A percentile compares a stretch with the other conserved stretches of the same genome.
Conservation (phyloP, 1,140 invertebrate species). For the Drosophila malerkotliana region DNA sequence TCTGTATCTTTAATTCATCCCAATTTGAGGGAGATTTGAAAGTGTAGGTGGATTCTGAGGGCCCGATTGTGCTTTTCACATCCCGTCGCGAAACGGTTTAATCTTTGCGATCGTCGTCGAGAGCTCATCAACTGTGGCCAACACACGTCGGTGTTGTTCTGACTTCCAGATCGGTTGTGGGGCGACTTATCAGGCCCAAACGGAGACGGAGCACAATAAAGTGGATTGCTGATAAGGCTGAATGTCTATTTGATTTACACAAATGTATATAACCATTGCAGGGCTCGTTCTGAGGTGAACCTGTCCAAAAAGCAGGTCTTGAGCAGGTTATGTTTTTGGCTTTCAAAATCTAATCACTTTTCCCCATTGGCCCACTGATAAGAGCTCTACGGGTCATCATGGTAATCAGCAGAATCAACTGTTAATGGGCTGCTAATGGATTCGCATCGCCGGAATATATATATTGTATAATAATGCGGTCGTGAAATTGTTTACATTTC, state of each 20-base stretch:
- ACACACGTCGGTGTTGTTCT: conserved; percentile 56
- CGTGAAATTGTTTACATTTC: conserved; percentile 42
- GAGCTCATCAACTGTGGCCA: conserved; percentile 62
- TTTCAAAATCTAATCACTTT: conserved; percentile 37
- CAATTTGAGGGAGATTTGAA: conserved; percentile 44
- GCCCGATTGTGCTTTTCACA: conserved; percentile 44
- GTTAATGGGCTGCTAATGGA: conserved; percentile 19
- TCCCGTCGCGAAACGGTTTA: conserved; percentile 41
- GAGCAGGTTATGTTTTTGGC: conserved; percentile 36
- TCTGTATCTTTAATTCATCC: conserved; percentile 16
- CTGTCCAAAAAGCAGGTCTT: conserved; percentile 20
- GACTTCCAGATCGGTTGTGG: conserved; percentile 16
- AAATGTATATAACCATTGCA: conserved; percentile 43
- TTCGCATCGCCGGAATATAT: conserved; percentile 3
- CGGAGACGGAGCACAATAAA: conserved; percentile 60
- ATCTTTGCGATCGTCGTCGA: conserved; percentile 12
- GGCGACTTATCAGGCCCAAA: conserved; percentile 61
- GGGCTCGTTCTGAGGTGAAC: conserved; percentile 15
- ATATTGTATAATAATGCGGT: conserved; percentile 8
- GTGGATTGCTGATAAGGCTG: conserved; percentile 62
- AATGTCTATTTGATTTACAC: conserved; percentile 59
- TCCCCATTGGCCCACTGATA: conserved; percentile 30
- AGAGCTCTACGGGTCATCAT: conserved; percentile 33
- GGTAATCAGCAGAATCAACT: conserved; percentile 31
- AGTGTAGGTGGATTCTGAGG: conserved; percentile 15